Evolutionary conservation across 2,113 vertebrate genomes (phyloP).

Genomic region (Neolamprologus ventralis): DNA sequence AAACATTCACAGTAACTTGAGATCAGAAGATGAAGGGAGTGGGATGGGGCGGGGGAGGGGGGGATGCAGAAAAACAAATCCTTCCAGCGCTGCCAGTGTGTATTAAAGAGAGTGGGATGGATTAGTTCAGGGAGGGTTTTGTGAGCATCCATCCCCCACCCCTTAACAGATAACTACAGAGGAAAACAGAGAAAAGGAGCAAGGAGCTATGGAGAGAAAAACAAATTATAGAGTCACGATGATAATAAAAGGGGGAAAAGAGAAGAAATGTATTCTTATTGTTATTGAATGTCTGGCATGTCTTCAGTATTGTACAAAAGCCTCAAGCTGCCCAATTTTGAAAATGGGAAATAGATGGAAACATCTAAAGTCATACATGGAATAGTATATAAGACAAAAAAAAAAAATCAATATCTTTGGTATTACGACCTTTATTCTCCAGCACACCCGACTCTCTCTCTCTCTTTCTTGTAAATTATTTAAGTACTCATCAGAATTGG

Average conservation of each 20-base stretch:
- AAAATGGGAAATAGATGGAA: neutral
- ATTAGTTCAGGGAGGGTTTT: slow-evolving; percentile 1
- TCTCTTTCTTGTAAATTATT: neutral
- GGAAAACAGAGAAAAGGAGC: neutral
- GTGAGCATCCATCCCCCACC: neutral
- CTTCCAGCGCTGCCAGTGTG: slow-evolving; percentile 22
- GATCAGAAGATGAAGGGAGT: neutral
- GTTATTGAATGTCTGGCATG: neutral
- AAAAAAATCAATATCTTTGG: neutral
- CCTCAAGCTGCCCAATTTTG: neutral
- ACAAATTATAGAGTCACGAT: neutral
- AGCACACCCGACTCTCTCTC: neutral
- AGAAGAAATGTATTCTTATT: neutral
- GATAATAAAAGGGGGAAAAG: neutral
- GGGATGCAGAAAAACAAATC: slow-evolving; percentile 25
- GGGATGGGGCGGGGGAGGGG: neutral
- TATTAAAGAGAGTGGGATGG: slow-evolving; percentile 13
- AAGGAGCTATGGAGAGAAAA: neutral
- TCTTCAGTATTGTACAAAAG: neutral
- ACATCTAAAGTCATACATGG: neutral
- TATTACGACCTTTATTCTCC: neutral
- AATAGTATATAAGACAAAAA: neutral
- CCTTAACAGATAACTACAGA: neutral
- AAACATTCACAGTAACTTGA: slow-evolving; percentile 42
- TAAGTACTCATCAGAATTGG: neutral